Base-by-base conservation (phyloP, 2,113 vertebrate genomes). In the Phycodurus eques region DNA sequence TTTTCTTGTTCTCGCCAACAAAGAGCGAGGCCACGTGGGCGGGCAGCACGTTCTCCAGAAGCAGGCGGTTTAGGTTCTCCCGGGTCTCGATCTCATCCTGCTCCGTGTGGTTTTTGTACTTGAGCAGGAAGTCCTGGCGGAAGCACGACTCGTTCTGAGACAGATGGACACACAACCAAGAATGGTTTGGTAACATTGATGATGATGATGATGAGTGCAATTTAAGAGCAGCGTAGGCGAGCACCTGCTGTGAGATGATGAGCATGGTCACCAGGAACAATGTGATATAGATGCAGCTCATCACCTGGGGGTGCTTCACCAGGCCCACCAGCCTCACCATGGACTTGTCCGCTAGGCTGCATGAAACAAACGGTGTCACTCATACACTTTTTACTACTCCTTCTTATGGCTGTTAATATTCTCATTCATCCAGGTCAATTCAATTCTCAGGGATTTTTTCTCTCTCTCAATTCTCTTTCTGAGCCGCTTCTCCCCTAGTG, bases 71-170 rank as follows among this genome's bases (percentile, higher is more conserved):
- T 67, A 99, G 93, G 0, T 98, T 99, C 91, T 99, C 97, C 91
- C 98, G 94, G 0, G 97, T 99, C 87, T 98, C 97, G 51, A 98
- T 96, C 77, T 98, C 96, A 7, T 99, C 98, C 0, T 95, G 95
- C 53, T 99, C 96, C 15, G 95, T 96, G 85, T 92, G 95, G 88
- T 98, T 98, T 88, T 99, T 99, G 74, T 95, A 96, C 89, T 99
- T 99, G 86, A 96, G 94, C 67, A 98, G 84, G 80, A 94, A 98
- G 77, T 98, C 96, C 83, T 96, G 84, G 39, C 98, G 94, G 84
- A 94, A 98, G 87, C 95, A 95, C 70, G 95, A 95, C 86, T 98
- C 97, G 1, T 96, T 96, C 98, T 99, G 80, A 1, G 17, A 49
- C 2, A 14, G 46, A 1, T 22, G 14, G 68, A 33, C 15, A 27